These are phyloP conservation scores for Macrobrachium nipponense DNA, from an alignment of 1,140 invertebrate genomes.

Conservation along the genomic window DNA sequence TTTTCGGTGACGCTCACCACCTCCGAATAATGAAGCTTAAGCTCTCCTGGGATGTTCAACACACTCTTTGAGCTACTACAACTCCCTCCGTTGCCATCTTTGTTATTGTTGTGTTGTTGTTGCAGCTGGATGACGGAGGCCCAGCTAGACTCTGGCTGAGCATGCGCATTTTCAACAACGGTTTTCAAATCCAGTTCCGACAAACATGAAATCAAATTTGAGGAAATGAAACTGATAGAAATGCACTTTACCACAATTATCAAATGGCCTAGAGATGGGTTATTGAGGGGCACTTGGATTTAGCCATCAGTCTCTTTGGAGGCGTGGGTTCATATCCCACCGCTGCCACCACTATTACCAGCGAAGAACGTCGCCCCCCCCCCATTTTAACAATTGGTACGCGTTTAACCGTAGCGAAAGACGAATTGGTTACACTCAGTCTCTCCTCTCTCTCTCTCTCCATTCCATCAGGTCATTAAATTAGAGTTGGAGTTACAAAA, in stretches of 20 bases:
- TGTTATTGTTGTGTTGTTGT: conserved; percentile 35
- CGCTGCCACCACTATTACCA: too few relatives aligned
- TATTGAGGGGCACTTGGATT: too few relatives aligned
- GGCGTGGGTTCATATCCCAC: too few relatives aligned
- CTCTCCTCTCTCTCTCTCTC: too few relatives aligned
- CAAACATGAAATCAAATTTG: neutral
- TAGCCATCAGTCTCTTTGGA: too few relatives aligned
- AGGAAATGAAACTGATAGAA: neutral
- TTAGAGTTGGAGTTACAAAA: too few relatives aligned
- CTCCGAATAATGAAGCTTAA: conserved; percentile 61
- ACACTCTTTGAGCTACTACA: conserved; percentile 67
- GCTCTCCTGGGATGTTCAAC: conserved; percentile 41
- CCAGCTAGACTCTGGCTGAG: conserved; percentile 43
- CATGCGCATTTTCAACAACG: conserved; percentile 48
- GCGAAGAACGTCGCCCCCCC: too few relatives aligned
- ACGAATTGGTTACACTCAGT: too few relatives aligned
- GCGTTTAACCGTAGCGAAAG: too few relatives aligned
- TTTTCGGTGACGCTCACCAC: conserved; percentile 77
- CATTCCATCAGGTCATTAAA: too few relatives aligned
- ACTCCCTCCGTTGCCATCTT: conserved; percentile 7
- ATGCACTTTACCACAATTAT: neutral
- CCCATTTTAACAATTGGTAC: too few relatives aligned
- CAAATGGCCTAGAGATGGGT: too few relatives aligned
- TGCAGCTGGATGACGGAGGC: conserved; percentile 19
- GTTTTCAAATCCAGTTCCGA: neutral